Conservation (phyloP, 2,797 vertebrate species). For the Vireo griseus region DNA sequence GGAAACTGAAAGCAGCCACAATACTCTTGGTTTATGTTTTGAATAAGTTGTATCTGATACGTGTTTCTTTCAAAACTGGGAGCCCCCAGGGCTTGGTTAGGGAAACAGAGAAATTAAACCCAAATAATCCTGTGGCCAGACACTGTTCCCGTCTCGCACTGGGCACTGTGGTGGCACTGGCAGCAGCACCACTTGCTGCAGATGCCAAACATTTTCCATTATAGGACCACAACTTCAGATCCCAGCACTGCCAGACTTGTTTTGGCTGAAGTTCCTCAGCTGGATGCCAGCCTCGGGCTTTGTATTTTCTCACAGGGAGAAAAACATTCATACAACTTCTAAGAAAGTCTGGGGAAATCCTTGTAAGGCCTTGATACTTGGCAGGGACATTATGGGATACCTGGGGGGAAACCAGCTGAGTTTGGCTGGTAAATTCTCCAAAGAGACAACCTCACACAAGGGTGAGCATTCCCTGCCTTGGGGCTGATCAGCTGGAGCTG, state of each 20-base stretch:
- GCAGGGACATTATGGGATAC: neutral
- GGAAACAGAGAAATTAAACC: neutral
- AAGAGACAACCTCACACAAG: neutral
- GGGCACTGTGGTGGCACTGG: neutral
- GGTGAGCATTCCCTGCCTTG: neutral
- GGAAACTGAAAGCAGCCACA: neutral
- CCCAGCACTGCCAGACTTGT: neutral
- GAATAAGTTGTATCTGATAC: neutral
- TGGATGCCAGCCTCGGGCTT: constrained; percentile 3
- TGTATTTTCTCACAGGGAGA: neutral
- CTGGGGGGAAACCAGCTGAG: neutral
- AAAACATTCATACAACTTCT: neutral
- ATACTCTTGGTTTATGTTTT: neutral
- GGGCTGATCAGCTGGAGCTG: neutral
- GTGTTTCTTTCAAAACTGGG: neutral
- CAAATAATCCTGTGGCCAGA: neutral
- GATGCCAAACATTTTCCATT: constrained; percentile 7
- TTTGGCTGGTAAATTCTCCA: neutral
- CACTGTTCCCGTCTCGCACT: neutral
- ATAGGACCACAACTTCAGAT: neutral
- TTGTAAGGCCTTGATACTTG: neutral
- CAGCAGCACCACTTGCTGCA: neutral
- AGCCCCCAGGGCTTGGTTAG: neutral
- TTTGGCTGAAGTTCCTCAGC: constrained; percentile 32
- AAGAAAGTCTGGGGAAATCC: neutral